Evolutionary conservation across 2,797 vertebrate species (phyloP), one percentile per base, ranked within the genome.

Genomic region (Yasuhikotakia modesta): DNA sequence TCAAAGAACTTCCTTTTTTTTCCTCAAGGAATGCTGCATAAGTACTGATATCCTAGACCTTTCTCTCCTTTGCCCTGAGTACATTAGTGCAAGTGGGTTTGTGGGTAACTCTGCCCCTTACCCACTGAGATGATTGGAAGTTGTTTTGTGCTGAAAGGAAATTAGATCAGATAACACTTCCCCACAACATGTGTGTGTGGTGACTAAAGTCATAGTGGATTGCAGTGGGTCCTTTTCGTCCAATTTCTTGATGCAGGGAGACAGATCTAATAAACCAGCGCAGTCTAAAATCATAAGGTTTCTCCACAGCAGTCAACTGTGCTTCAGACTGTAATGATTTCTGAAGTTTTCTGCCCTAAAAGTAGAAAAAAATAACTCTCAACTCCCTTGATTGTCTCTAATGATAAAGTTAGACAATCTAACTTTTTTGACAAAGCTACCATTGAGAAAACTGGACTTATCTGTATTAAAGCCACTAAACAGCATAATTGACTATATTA

Each of bases 111-210:
- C 78, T 81, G 70, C 67, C 76, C 74, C 53, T 64, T 68, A 74
- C 64, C 53, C 84, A 57, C 79, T 70, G 82, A 75, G 80, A 82
- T 83, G 83, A 82, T 81, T 85, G 85, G 84, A 77, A 13, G 60
- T 72, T 82, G 76, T 84, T 84, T 85, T 82, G 80, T 72, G 78
- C 79, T 81, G 72, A 70, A 84, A 78, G 82, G 82, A 87, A 86
- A 87, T 87, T 82, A 84, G 84, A 87, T 84, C 87, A 85, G 84
- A 86, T 87, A 83, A 85, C 85, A 82, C 84, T 81, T 81, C 70
- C 81, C 78, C 79, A 71, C 35, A 65, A 69, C 48, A 46, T 16
- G 10, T 39, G 24, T 39, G 24, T 24, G 24, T 30, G 12, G 66
- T 11, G 39, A 58, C 45, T 60, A 24, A 76, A 76, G 52, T 52